Base-by-base conservation (phyloP, 2,113 vertebrate genomes). In the Pipa parva region DNA sequence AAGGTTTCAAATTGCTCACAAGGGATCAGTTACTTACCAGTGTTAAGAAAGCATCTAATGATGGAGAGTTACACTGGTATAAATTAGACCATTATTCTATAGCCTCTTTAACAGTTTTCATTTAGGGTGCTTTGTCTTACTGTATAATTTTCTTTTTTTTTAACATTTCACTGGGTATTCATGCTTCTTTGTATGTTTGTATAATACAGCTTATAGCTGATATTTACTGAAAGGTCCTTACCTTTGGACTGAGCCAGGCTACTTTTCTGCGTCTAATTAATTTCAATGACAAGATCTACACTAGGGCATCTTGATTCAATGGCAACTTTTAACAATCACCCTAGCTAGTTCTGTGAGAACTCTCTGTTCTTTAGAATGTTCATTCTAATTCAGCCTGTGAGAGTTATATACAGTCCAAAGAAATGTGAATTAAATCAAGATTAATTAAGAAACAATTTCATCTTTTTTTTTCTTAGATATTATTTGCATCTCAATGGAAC, bases 181-280 rank as follows among this genome's bases (percentile, higher is more conserved):
- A 87, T 84, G 80, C 84, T 75, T 78, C 81, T 79, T 74, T 73
- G 70, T 74, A 49, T 71, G 45, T 76, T 59, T 51, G 49, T 58
- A 75, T 59, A 65, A 65, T 52, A 46, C 50, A 18, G 60, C 73
- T 72, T 72, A 71, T 77, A 75, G 78, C 78, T 78, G 68, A 64
- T 55, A 65, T 86, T 84, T 85, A 83, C 77, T 79, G 67, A 71
- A 74, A 66, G 42, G 72, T 78, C 78, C 69, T 75, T 37, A 20
- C 68, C 74, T 73, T 74, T 78, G 71, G 51, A 48, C 18, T 7
- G 39, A 77, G 74, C 84, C 82, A 82, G 75, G 78, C 76, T 79
- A 73, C 78, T 73, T n/a, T n/a, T 63, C 76, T 85, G 74, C 73
- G 84, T 88, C 85, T 90, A 89, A 91, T 89, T 86, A 84, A 81